Conservation (phyloP, 2,888 invertebrate genomes). For the Acrocyrtus sp. region DNA sequence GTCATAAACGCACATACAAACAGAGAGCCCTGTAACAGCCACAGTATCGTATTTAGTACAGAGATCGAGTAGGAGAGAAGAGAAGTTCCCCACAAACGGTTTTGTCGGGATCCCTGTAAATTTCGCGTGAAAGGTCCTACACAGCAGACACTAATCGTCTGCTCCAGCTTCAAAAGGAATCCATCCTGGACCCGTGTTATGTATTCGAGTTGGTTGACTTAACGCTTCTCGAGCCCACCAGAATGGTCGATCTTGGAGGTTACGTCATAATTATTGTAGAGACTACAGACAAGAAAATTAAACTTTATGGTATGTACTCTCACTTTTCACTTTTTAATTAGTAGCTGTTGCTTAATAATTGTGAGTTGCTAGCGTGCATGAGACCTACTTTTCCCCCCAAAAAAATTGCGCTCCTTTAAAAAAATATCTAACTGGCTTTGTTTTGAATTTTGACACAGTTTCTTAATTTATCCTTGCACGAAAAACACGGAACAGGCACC, state of each 20-base stretch:
- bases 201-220: conserved; percentile 64
- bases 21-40: no score
- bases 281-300: conserved; percentile 93
- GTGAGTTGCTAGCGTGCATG: no score
- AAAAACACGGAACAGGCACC: no score
- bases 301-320: conserved; percentile 82
- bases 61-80: neutral
- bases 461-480: no score
- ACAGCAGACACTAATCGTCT: conserved; percentile 58
- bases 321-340: neutral
- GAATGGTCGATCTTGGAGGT: conserved; percentile 83
- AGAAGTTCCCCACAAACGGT: conserved; percentile 19
- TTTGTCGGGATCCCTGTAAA: conserved; percentile 42
- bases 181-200: conserved; percentile 64
- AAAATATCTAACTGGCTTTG: no score
- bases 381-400: no score
- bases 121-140: conserved; percentile 53
- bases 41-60: neutral
- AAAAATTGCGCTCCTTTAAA: no score
- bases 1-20: no score
- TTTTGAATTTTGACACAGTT: no score
- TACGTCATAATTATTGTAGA: conserved; percentile 95
- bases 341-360: neutral
- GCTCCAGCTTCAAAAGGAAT: conserved; percentile 55
- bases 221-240: conserved; percentile 63